Conservation (phyloP, 2,888 invertebrate genomes). For the Macaria notata region DNA sequence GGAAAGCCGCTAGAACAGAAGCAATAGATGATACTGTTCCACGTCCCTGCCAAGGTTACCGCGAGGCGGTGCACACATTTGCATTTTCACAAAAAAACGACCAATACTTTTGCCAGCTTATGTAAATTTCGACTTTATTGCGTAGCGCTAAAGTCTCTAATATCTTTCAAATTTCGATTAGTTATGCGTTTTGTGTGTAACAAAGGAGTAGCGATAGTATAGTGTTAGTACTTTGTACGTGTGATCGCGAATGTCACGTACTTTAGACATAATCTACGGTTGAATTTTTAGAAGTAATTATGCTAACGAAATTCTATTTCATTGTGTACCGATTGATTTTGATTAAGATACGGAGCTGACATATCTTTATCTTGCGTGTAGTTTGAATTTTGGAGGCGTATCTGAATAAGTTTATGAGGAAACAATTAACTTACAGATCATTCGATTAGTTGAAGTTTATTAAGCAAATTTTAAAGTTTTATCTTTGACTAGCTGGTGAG, state of each 20-base stretch:
- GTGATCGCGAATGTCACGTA: constrained; percentile 67
- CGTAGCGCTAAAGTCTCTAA: constrained; percentile 24
- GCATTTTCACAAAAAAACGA: constrained; percentile 43
- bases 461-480: too few relatives aligned
- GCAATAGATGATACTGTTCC: constrained; percentile 65
- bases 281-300: constrained; percentile 46
- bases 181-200: constrained; percentile 39
- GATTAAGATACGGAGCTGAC: constrained; percentile 26
- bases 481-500: too few relatives aligned
- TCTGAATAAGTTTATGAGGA: not conserved
- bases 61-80: constrained; percentile 66
- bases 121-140: constrained; percentile 34
- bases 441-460: too few relatives aligned
- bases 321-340: constrained; percentile 33
- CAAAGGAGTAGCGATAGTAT: constrained; percentile 62
- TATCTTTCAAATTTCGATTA: constrained; percentile 18
- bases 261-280: constrained; percentile 49
- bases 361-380: constrained; percentile 5
- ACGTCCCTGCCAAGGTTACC: constrained; percentile 67
- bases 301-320: constrained; percentile 36
- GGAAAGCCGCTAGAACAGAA: constrained; percentile 25
- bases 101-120: constrained; percentile 36
- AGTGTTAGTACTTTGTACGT: constrained; percentile 63
- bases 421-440: not conserved
- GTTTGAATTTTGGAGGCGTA: not conserved